Evolutionary conservation across 1,140 invertebrate genomes (phyloP).

Genomic region (Drosophila athabasca): DNA sequence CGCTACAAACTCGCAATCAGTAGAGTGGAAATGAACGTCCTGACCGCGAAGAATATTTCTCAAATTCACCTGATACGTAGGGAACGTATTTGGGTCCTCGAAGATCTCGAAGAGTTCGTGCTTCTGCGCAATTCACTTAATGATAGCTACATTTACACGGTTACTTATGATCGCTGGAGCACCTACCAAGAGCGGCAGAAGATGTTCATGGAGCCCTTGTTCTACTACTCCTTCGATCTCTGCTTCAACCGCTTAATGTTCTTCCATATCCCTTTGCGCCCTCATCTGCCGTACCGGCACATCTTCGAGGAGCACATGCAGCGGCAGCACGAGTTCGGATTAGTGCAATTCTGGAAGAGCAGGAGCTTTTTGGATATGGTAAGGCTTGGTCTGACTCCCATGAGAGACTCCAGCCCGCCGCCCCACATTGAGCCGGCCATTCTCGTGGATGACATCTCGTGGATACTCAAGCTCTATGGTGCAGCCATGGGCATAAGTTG

Average conservation of each 20-base stretch:
- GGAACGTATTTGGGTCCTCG: neutral
- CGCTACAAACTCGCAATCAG: conserved; percentile 16
- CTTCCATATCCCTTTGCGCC: conserved; percentile 30
- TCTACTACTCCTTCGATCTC: conserved; percentile 48
- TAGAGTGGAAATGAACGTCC: neutral
- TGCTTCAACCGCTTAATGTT: conserved; percentile 34
- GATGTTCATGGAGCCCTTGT: conserved; percentile 31
- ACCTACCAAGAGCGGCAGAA: conserved; percentile 47
- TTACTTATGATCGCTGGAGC: conserved; percentile 35
- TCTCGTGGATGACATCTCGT: conserved; percentile 33
- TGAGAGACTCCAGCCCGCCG: conserved; percentile 31
- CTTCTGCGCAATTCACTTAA: conserved; percentile 47
- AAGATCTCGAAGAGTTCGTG: conserved; percentile 13
- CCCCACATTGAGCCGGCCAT: neutral
- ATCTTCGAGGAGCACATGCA: conserved; percentile 50
- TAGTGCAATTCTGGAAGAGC: conserved; percentile 33
- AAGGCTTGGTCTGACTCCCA: neutral
- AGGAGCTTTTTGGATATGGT: conserved; percentile 52
- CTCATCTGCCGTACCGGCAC: conserved; percentile 41
- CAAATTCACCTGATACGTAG: neutral
- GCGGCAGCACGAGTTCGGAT: conserved; percentile 44
- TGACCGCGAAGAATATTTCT: neutral
- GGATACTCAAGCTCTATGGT: conserved; percentile 37
- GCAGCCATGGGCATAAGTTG: conserved; percentile 6
- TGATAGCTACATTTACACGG: conserved; percentile 27